Conservation (phyloP, 1,140 invertebrate genomes). For the Drosophila bifasciata region DNA sequence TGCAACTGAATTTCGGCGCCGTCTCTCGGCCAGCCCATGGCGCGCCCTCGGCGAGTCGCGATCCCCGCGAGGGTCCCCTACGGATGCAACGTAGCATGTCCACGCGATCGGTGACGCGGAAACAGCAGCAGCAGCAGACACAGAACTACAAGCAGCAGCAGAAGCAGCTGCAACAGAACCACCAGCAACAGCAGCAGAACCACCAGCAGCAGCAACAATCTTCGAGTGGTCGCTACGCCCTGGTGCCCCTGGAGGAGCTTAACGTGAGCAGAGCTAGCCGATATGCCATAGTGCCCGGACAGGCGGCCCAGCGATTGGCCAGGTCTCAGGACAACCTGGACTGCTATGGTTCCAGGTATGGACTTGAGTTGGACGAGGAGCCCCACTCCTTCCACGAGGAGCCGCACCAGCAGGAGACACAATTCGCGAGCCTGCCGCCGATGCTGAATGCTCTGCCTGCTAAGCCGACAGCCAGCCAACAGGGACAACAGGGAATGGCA, state of each 20-base stretch:
- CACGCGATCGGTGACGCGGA: slow-evolving; percentile 77
- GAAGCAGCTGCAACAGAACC: slow-evolving; percentile 39
- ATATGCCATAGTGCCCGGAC: slow-evolving; percentile 61
- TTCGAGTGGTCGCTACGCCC: slow-evolving; percentile 83
- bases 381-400: slow-evolving; percentile 77
- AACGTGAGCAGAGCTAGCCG: slow-evolving; percentile 55
- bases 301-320: slow-evolving; percentile 61
- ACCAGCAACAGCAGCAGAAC: slow-evolving; percentile 24
- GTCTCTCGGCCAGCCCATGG: slow-evolving; percentile 44
- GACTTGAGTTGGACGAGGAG: slow-evolving; percentile 65
- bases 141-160: slow-evolving; percentile 47
- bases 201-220: slow-evolving; percentile 60
- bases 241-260: slow-evolving; percentile 84
- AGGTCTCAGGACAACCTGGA: slow-evolving; percentile 78
- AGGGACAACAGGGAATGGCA: slow-evolving; percentile 4
- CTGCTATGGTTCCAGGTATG: slow-evolving; percentile 58
- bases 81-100: slow-evolving; percentile 83
- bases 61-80: slow-evolving; percentile 79
- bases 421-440: slow-evolving; percentile 76
- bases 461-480: slow-evolving; percentile 28
- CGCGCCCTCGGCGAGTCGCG: slow-evolving; percentile 70
- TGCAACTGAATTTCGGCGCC: slow-evolving; percentile 77
- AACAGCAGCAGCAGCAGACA: slow-evolving; percentile 54
- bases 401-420: slow-evolving; percentile 67
- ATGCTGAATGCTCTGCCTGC: slow-evolving; percentile 29